A percentile compares a stretch with the other conserved stretches of the same genome.
Evolutionary conservation across 2,797 vertebrate genomes (phyloP).

Genomic region (Myotis vivesi): DNA sequence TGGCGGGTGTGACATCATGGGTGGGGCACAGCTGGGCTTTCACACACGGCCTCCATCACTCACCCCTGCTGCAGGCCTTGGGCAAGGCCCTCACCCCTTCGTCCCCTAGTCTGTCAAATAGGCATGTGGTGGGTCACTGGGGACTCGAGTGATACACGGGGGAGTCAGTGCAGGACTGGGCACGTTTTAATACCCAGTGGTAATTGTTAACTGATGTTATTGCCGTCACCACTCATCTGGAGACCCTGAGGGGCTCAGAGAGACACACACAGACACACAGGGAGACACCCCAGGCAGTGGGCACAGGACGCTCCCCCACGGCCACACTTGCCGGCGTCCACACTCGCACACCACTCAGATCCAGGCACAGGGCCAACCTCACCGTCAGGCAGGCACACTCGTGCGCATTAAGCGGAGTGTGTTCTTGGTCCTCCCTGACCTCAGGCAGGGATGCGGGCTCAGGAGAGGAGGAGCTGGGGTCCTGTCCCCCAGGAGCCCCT

Average conservation of each 20-base stretch:
- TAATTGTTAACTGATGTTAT: neutral
- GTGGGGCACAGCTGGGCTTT: neutral
- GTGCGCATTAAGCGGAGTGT: neutral
- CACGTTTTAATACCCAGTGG: no score
- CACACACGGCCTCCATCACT: neutral
- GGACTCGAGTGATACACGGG: fast-evolving
- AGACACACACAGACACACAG: neutral
- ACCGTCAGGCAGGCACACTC: neutral
- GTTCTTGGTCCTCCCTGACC: neutral
- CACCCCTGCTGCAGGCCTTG: fast-evolving
- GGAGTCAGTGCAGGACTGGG: neutral
- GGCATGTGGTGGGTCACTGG: neutral
- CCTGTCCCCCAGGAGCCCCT: neutral
- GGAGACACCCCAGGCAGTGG: neutral
- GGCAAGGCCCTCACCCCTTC: neutral
- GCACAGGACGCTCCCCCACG: neutral
- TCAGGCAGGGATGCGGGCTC: neutral
- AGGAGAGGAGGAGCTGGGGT: neutral
- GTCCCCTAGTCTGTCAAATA: neutral
- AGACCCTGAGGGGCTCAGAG: neutral
- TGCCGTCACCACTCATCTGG: neutral
- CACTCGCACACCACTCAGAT: neutral
- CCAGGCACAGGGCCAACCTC: neutral
- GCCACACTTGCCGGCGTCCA: neutral
- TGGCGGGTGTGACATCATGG: fast-evolving